Evolutionary conservation across 2,113 vertebrate genomes (phyloP).

Genomic region (Microcebus ravelobensis): DNA sequence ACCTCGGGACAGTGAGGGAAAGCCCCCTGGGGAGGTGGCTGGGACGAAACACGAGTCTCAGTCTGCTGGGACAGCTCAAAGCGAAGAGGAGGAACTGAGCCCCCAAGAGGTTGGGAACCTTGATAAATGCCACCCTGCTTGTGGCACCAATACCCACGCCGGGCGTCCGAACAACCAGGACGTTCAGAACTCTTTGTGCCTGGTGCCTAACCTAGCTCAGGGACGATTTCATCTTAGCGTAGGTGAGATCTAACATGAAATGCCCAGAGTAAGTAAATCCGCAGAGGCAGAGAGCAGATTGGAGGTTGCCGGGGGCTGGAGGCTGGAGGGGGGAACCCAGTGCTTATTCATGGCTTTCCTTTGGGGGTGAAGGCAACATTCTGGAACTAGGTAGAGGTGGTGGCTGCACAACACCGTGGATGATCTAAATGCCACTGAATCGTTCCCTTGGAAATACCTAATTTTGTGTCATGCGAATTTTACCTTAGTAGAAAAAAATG

Average conservation of each 20-base stretch:
- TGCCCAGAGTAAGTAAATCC: not conserved
- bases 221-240: rapidly evolving
- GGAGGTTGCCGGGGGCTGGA: rapidly evolving
- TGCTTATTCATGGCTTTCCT: rapidly evolving
- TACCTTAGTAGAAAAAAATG: not conserved
- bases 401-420: rapidly evolving
- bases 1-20: not conserved
- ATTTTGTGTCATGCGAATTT: not conserved
- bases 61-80: rapidly evolving
- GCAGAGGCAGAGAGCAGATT: not conserved
- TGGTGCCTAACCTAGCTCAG: not conserved
- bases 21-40: rapidly evolving
- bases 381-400: not conserved
- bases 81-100: not conserved
- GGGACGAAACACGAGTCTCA: rapidly evolving
- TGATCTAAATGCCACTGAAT: not conserved
- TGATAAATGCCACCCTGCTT: not conserved
- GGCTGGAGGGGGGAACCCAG: rapidly evolving
- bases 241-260: not conserved
- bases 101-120: not conserved
- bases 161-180: rapidly evolving
- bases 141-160: not conserved
- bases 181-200: rapidly evolving
- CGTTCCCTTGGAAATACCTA: rapidly evolving
- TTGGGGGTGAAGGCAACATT: rapidly evolving